Percentiles rank a stretch among this genome's conserved stretches.
Evolutionary conservation across 2,113 vertebrate genomes (phyloP).

Genomic region (Gymnorhina tibicen): DNA sequence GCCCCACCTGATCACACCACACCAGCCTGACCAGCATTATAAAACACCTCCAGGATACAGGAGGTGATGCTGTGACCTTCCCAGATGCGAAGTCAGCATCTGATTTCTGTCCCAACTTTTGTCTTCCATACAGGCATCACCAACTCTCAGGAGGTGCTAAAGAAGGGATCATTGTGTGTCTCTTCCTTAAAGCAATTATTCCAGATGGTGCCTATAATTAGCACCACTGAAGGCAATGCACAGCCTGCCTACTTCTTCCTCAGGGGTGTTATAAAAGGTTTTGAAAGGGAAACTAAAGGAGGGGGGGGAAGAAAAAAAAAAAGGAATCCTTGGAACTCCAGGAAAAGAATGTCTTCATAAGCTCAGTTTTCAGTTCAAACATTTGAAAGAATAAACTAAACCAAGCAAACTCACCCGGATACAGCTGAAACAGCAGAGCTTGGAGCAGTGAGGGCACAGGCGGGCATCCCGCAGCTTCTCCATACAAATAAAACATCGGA

Average conservation of each 20-base stretch:
- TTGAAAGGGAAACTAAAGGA: not conserved
- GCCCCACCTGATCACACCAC: not conserved
- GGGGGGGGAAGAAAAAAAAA: not conserved
- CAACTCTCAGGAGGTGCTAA: not conserved
- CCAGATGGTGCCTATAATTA: conserved; percentile 10
- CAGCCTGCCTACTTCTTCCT: not conserved
- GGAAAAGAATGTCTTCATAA: not conserved
- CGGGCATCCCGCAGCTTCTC: conserved; percentile 96
- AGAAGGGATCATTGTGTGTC: not conserved
- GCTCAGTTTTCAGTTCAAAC: not conserved
- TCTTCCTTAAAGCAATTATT: not conserved
- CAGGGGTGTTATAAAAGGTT: not conserved
- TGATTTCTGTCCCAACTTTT: not conserved
- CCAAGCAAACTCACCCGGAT: conserved; percentile 84
- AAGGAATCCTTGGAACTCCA: not conserved
- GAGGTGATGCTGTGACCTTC: not conserved
- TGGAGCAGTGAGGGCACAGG: conserved; percentile 97
- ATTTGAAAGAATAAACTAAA: not conserved
- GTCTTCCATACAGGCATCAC: not conserved
- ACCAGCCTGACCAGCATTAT: not conserved
- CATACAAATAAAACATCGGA: conserved; percentile 99
- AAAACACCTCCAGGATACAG: not conserved
- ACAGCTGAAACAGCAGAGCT: conserved; percentile 98
- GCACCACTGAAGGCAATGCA: not conserved
- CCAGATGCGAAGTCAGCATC: not conserved